Evolutionary conservation across 2,888 invertebrate genomes (phyloP).

Genomic region (Allolobophora icterica): DNA sequence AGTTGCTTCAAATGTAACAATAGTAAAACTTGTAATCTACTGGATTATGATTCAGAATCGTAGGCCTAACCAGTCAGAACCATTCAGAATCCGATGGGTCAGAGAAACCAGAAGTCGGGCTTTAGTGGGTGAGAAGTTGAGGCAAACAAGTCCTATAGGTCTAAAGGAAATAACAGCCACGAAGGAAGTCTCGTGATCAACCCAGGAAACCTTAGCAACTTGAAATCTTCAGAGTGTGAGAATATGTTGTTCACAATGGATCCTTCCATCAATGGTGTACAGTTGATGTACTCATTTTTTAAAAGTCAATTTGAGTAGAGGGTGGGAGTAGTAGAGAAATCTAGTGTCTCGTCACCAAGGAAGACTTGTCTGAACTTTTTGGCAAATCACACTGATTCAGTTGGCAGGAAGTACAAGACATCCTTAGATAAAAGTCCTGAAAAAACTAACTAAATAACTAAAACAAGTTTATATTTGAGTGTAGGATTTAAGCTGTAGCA

Average conservation of each 20-base stretch:
- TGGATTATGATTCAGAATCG: no score
- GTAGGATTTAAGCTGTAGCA: background rate
- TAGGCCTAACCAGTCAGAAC: no score
- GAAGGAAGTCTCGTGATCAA: background rate
- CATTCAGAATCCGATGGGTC: no score
- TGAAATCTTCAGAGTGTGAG: background rate
- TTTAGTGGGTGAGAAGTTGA: no score
- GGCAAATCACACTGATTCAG: no score
- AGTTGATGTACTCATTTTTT: background rate
- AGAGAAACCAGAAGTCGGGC: no score
- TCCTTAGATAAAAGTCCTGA: background rate
- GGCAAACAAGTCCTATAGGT: no score
- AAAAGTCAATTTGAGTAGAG: background rate
- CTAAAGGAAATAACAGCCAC: background rate
- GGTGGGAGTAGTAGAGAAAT: background rate
- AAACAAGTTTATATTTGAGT: background rate
- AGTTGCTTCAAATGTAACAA: no score
- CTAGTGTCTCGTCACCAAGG: background rate
- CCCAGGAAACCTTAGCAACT: no score
- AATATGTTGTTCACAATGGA: background rate
- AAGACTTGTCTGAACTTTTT: background rate
- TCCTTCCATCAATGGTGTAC: background rate
- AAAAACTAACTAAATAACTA: background rate
- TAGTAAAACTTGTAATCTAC: no score
- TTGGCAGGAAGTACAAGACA: background rate